These are phyloP conservation scores for Ophonus ardosiacus DNA, from an alignment of 2,888 invertebrate species.

Conservation along the genomic window DNA sequence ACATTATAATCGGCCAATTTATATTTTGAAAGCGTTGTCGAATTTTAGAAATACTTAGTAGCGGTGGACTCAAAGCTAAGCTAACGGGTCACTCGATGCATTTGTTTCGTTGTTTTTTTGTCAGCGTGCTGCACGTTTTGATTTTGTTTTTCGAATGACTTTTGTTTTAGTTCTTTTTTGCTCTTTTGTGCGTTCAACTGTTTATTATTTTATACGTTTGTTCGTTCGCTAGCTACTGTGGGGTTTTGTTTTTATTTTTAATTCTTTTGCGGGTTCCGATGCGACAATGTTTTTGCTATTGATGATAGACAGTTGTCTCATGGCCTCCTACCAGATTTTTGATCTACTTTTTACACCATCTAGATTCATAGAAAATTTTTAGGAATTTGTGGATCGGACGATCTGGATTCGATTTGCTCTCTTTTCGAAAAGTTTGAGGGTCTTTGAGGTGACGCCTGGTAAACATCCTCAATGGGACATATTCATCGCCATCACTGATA, in stretches of 20 bases:
- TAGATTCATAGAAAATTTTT: background rate
- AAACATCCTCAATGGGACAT: too few species aligned
- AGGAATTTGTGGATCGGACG: too few species aligned
- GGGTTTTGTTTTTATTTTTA: conserved; percentile 52
- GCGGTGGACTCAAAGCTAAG: conserved; percentile 39
- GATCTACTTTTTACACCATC: background rate
- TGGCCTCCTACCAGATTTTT: conserved; percentile 9
- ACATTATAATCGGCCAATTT: conserved; percentile 62
- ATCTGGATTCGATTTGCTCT: too few species aligned
- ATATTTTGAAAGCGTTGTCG: conserved; percentile 57
- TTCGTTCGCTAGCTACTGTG: conserved; percentile 50
- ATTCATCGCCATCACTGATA: too few species aligned
- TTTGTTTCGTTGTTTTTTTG: conserved; percentile 41
- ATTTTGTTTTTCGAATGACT: conserved; percentile 60
- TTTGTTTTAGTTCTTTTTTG: conserved; percentile 54
- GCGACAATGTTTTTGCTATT: conserved; percentile 59
- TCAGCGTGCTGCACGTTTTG: conserved; percentile 59
- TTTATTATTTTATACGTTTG: conserved; percentile 61
- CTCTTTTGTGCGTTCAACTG: conserved; percentile 55
- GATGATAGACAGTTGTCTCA: conserved; percentile 59
- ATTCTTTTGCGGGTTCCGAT: conserved; percentile 56
- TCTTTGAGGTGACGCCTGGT: too few species aligned
- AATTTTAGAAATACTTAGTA: conserved; percentile 59
- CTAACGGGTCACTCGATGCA: conserved; percentile 48
- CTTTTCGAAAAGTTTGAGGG: too few species aligned